These are phyloP conservation scores for Cataglyphis hispanica DNA, from an alignment of 1,140 invertebrate genomes.

Conservation along the genomic window DNA sequence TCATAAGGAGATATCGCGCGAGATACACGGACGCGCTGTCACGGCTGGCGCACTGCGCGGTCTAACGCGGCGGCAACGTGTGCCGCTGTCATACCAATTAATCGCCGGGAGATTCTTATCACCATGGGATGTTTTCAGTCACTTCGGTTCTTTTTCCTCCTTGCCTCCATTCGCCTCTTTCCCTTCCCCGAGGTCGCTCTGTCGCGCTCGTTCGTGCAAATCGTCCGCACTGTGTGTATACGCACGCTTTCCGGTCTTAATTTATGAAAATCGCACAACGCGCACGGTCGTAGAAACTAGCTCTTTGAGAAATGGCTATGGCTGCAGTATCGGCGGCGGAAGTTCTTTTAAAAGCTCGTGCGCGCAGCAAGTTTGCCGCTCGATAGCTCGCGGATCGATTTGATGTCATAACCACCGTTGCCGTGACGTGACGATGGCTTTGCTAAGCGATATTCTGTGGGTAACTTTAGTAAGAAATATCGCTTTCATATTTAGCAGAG, in stretches of 20 bases:
- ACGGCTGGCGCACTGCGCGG: conserved; percentile 69
- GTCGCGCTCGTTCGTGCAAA: conserved; percentile 10
- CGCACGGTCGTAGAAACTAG: conserved; percentile 11
- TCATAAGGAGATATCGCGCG: conserved; percentile 73
- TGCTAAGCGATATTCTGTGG: conserved; percentile 39
- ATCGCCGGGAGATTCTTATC: conserved; percentile 85
- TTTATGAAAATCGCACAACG: conserved; percentile 21
- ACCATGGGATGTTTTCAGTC: conserved; percentile 84
- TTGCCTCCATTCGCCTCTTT: conserved; percentile 56
- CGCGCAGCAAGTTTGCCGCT: conserved; percentile 47
- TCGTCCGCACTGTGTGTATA: neutral
- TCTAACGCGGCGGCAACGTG: conserved; percentile 68
- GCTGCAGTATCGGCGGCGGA: neutral
- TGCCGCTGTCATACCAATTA: conserved; percentile 86
- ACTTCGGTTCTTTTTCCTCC: conserved; percentile 70
- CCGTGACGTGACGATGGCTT: conserved; percentile 67
- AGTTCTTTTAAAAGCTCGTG: conserved; percentile 37
- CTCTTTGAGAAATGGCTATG: neutral
- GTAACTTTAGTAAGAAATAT: conserved; percentile 32
- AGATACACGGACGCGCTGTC: conserved; percentile 68
- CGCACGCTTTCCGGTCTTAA: conserved; percentile 10
- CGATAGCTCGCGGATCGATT: conserved; percentile 59
- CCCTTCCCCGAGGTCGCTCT: neutral
- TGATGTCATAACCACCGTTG: conserved; percentile 54
- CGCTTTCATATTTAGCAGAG: neutral